Evolutionary conservation across 2,113 vertebrate species (phyloP).

Genomic region (Dinomys branickii): DNA sequence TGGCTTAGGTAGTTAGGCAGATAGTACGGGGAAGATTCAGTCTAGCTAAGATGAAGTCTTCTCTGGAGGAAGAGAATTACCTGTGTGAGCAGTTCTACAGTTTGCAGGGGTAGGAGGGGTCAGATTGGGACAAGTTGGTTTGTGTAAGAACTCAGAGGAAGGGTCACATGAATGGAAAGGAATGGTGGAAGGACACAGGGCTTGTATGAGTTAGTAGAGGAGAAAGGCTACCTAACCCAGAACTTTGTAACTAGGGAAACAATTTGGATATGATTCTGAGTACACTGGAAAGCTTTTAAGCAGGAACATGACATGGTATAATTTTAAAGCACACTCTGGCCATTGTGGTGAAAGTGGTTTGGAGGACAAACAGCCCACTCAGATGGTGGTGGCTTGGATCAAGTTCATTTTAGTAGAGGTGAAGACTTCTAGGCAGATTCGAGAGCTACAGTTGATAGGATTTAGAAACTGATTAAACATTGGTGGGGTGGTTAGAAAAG

Average conservation of each 20-base stretch:
- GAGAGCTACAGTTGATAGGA: background rate
- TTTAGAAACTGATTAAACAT: background rate
- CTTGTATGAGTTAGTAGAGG: background rate
- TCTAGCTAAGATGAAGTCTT: background rate
- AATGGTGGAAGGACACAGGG: background rate
- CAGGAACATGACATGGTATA: background rate
- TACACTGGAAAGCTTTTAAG: background rate
- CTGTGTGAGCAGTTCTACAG: background rate
- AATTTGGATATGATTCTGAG: background rate
- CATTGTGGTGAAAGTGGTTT: background rate
- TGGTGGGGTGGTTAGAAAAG: background rate
- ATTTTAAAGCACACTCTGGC: background rate
- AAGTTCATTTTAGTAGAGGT: background rate
- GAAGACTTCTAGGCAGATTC: background rate
- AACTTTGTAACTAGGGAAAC: background rate
- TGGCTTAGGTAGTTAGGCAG: background rate
- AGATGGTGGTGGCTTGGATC: background rate
- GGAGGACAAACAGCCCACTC: background rate
- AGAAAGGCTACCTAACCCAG: background rate
- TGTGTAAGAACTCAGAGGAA: background rate
- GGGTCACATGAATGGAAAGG: background rate
- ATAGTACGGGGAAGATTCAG: background rate
- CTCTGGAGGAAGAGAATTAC: background rate
- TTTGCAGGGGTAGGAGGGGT: background rate
- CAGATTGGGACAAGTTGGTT: background rate